Base-by-base conservation (phyloP, 2,797 vertebrate genomes). In the Strix occidentalis region DNA sequence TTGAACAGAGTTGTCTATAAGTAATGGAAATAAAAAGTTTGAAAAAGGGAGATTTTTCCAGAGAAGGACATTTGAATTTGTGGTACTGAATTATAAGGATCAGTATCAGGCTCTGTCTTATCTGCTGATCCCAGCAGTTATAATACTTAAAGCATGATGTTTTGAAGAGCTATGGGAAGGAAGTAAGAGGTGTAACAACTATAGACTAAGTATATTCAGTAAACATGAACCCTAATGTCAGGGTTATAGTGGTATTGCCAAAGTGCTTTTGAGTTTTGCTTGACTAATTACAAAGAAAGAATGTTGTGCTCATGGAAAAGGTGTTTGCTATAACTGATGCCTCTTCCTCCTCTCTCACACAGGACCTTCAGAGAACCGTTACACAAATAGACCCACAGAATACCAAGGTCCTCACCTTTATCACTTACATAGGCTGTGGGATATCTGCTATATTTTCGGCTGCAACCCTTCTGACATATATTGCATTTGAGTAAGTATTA, bases 371-470 rank as follows among this genome's bases (percentile, higher is more conserved):
- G 57, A 97, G 98, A 93, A 95, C 95, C 0, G 87, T 98, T 7
- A 94, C 97, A 1, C 96, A 97, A 74, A 98, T 99, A 4, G 98
- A 99, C 78, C 17, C 91, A 9, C 88, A 95, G 94, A 99, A 99
- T 95, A 98, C 96, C 23, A 98, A 95, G 96, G 97, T 98, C 51
- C 98, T 99, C 76, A 99, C 99, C 72, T 99, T 99, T 91, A 98
- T 99, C 97, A 99, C 98, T 43, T 99, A 99, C 96, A 98, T 99
- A 23, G 99, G 99, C 72, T 99, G 99, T 90, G 99, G 99, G 31
- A 88, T 99, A 95, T 99, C 99, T 3, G 99, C 99, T 68, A 98
- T 99, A 97, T 99, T 99, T 96, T 99, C 99, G 15, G 99, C 99
- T 20, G 98, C 98, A 64, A 99, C 99, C 50, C 98, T 99, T 86